These are phyloP conservation scores for Pipa parva DNA, from an alignment of 2,113 vertebrate genomes.

Conservation along the genomic window DNA sequence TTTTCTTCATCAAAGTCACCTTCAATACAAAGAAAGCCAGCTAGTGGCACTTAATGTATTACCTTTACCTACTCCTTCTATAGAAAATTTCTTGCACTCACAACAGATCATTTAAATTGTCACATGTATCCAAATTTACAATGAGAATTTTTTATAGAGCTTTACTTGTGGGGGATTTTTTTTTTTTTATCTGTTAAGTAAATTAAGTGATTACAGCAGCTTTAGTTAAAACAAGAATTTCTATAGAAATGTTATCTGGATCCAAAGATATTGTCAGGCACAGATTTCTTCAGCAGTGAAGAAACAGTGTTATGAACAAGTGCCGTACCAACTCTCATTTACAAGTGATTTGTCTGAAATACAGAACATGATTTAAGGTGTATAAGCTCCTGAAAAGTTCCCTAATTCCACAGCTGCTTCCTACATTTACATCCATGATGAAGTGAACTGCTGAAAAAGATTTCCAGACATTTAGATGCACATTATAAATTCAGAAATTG, in stretches of 20 bases:
- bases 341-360: conserved; percentile 28
- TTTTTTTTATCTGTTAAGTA: too few relatives aligned
- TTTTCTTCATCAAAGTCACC: too few relatives aligned
- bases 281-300: conserved; percentile 1
- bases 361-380: conserved; percentile 35
- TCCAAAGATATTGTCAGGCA: conserved; percentile 13
- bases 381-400: conserved; percentile 16
- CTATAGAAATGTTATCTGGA: conserved; percentile 12
- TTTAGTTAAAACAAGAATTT: conserved; percentile 8
- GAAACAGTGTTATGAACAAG: conserved; percentile 11
- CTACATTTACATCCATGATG: conserved; percentile 17
- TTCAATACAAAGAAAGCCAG: too few relatives aligned
- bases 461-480: conserved; percentile 20
- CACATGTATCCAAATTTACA: too few relatives aligned
- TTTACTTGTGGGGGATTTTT: too few relatives aligned
- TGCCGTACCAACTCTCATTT: conserved; percentile 15
- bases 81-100: too few relatives aligned
- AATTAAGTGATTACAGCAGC: too few relatives aligned
- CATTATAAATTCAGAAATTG: conserved; percentile 15
- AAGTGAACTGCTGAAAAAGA: conserved; percentile 21
- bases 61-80: too few relatives aligned
- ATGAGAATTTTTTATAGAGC: too few relatives aligned
- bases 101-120: too few relatives aligned
- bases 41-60: too few relatives aligned
- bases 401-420: conserved; percentile 39